phyloP scores from a whole-genome alignment of 1,140 invertebrate genomes.

The Hestina assimilis region DNA sequence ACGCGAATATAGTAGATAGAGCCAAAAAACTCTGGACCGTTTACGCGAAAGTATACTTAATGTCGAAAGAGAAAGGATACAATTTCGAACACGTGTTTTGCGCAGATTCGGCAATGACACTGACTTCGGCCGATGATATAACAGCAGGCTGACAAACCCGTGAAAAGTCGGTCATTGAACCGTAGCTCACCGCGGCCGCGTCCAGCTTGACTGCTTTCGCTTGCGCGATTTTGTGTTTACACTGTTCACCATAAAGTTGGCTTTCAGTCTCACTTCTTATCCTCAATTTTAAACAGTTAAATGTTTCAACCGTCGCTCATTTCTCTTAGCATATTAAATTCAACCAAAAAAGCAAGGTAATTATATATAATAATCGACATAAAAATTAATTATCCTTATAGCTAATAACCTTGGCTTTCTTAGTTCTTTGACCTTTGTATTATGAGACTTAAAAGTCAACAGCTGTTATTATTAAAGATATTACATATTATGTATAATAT shows the following conservation, averaged over 20 bases:
- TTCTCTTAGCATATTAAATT: neutral
- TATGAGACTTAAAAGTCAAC: too few species aligned
- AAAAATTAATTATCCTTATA: too few species aligned
- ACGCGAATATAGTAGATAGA: conserved; percentile 44
- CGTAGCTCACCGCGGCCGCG: conserved; percentile 47
- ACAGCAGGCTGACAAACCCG: conserved; percentile 78
- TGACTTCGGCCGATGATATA: conserved; percentile 78
- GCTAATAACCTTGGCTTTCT: too few species aligned
- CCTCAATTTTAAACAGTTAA: conserved; percentile 55
- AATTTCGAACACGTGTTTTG: conserved; percentile 47
- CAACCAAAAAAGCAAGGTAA: neutral
- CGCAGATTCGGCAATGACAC: conserved; percentile 78
- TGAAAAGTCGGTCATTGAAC: conserved; percentile 79
- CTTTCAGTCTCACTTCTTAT: conserved; percentile 38
- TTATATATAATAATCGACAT: neutral
- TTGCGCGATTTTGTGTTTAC: conserved; percentile 66
- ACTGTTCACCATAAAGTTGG: conserved; percentile 47
- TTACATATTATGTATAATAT: too few species aligned
- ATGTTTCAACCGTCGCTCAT: conserved; percentile 43
- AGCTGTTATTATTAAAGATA: too few species aligned
- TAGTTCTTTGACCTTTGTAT: too few species aligned
- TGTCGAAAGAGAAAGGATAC: conserved; percentile 44
- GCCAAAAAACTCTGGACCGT: conserved; percentile 35
- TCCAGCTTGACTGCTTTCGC: conserved; percentile 46
- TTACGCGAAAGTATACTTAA: conserved; percentile 51